A percentile compares a stretch with the other conserved stretches of the same genome.
These are phyloP conservation scores for Poeciliopsis turrubarensis DNA, from an alignment of 2,113 vertebrate species.

Conservation along the genomic window DNA sequence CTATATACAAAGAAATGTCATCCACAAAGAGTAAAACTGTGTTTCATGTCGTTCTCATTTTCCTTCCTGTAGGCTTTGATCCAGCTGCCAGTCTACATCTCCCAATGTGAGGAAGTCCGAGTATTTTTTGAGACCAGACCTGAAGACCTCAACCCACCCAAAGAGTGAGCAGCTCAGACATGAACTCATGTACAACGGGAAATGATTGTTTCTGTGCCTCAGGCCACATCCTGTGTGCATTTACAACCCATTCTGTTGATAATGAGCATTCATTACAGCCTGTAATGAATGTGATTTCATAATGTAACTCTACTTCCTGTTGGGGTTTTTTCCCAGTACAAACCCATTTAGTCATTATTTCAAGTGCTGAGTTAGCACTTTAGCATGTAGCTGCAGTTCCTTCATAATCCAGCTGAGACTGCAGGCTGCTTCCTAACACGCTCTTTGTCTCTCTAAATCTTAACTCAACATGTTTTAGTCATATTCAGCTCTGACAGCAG, in stretches of 20 bases:
- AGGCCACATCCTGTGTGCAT: constrained; percentile 19
- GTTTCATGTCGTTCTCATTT: constrained; percentile 12
- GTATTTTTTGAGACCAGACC: constrained; percentile 97
- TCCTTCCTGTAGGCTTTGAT: constrained; percentile 88
- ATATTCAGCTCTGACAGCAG: constrained; percentile 36
- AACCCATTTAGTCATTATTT: constrained; percentile 29
- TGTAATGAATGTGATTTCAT: constrained; percentile 57
- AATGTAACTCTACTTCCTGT: constrained; percentile 30
- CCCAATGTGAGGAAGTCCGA: constrained; percentile 96
- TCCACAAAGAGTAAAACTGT: neutral
- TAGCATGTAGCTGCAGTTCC: constrained; percentile 37
- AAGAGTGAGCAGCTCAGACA: constrained; percentile 83
- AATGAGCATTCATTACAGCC: constrained; percentile 47
- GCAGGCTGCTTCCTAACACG: neutral
- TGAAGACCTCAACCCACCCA: constrained; percentile 93
- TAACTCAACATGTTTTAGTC: constrained; percentile 42
- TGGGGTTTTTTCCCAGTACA: constrained; percentile 19
- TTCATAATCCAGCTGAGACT: constrained; percentile 31
- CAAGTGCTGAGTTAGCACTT: constrained; percentile 49
- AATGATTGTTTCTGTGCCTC: constrained; percentile 24
- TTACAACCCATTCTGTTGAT: constrained; percentile 7
- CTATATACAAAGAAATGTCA: neutral
- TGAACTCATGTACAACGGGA: constrained; percentile 5
- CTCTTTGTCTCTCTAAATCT: constrained; percentile 39
- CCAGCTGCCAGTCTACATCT: constrained; percentile 96